These are phyloP conservation scores for Ariopsis seemanni DNA, from an alignment of 2,113 vertebrate genomes.

Conservation along the genomic window DNA sequence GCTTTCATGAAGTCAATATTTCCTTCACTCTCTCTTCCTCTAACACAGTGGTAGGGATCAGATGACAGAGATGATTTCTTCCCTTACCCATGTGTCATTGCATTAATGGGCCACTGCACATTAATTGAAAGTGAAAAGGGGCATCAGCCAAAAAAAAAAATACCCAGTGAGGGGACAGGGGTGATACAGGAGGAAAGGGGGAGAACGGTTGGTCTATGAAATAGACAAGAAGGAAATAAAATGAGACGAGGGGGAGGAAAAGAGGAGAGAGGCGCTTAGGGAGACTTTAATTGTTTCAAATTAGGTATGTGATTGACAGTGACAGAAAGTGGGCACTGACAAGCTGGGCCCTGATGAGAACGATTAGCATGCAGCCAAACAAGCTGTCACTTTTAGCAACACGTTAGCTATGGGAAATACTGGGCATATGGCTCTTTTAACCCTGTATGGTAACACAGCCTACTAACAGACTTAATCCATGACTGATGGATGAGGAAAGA, in stretches of 20 bases:
- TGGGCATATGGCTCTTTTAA: constrained; percentile 59
- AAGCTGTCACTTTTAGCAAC: constrained; percentile 80
- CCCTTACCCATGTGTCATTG: constrained; percentile 78
- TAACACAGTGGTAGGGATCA: constrained; percentile 79
- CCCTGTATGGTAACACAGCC: constrained; percentile 34
- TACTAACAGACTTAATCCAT: constrained; percentile 33
- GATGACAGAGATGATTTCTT: constrained; percentile 86
- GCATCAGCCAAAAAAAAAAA: constrained; percentile 40
- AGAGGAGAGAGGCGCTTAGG: constrained; percentile 26
- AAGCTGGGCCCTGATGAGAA: constrained; percentile 72
- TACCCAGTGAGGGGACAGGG: background rate
- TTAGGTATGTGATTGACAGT: constrained; percentile 76
- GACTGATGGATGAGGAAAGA: constrained; percentile 35
- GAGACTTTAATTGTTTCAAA: constrained; percentile 75
- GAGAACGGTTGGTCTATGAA: background rate
- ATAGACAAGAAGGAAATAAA: background rate
- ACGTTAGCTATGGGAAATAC: constrained; percentile 65
- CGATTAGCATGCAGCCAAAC: constrained; percentile 77
- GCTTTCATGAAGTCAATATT: background rate
- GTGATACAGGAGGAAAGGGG: background rate
- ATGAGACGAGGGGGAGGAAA: constrained; percentile 19
- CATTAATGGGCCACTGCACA: constrained; percentile 80
- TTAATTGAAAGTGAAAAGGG: constrained; percentile 73
- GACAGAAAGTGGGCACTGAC: constrained; percentile 81
- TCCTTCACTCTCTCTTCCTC: background rate